A percentile compares a stretch with the other conserved stretches of the same genome.
Evolutionary conservation across 2,113 vertebrate species (phyloP).

Genomic region (Recurvirostra avosetta): DNA sequence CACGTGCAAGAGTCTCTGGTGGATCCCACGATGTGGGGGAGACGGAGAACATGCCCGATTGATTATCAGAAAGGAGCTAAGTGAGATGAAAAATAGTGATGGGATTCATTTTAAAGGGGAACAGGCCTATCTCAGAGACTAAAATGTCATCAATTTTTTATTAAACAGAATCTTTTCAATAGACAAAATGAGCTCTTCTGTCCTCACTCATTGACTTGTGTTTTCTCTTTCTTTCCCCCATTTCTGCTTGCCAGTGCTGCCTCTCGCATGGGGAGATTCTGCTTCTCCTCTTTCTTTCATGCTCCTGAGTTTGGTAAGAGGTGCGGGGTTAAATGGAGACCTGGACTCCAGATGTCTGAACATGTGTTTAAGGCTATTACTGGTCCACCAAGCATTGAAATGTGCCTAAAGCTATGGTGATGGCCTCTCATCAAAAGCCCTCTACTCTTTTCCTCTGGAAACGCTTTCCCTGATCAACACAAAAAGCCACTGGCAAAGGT

Average conservation of each 20-base stretch:
- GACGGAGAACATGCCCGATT: background rate
- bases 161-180: slow-evolving; percentile 67
- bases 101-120: slow-evolving; percentile 29
- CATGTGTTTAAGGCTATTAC: background rate
- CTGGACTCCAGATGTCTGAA: background rate
- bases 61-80: slow-evolving; percentile 9
- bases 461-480: background rate
- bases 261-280: background rate
- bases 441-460: background rate
- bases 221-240: background rate
- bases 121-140: background rate
- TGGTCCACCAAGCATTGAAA: background rate
- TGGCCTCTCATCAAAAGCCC: background rate
- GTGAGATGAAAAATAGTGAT: slow-evolving; percentile 18
- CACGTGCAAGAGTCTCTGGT: background rate
- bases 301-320: background rate
- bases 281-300: background rate
- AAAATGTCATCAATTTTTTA: slow-evolving; percentile 66
- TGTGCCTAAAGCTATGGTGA: background rate
- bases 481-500: background rate
- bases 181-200: slow-evolving; percentile 12
- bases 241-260: background rate
- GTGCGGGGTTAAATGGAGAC: background rate
- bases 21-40: background rate
- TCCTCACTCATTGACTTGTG: background rate